Percentiles rank a stretch among this genome's conserved stretches.
Conservation (phyloP, 2,797 vertebrate genomes). For the Bradypodion ventrale region DNA sequence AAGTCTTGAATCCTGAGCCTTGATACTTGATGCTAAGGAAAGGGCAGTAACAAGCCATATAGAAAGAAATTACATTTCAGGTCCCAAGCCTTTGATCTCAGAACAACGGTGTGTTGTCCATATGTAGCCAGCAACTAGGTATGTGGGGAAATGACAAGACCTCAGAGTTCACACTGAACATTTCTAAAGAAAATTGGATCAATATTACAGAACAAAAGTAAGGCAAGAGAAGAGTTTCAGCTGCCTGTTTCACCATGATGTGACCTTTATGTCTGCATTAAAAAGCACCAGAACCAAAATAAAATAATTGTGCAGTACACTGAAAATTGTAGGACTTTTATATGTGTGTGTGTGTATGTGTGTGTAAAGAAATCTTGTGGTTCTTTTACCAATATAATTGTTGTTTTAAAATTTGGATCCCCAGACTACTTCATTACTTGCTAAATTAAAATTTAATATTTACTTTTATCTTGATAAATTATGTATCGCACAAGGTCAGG, state of each 20-base stretch:
- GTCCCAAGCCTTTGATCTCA: not conserved
- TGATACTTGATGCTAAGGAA: not conserved
- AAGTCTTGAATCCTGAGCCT: not conserved
- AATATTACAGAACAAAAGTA: not conserved
- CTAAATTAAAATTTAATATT: slow-evolving; percentile 31
- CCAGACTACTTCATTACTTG: not conserved
- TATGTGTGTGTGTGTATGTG: not conserved
- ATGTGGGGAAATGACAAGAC: not conserved
- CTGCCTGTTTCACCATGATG: not conserved
- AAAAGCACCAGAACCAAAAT: not conserved
- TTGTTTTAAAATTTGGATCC: not conserved
- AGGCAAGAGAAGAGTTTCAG: not conserved
- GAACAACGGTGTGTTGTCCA: not conserved
- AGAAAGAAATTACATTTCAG: not conserved
- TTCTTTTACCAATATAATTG: too few species aligned
- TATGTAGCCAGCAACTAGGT: not conserved
- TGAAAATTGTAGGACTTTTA: not conserved
- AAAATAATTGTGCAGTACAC: not conserved
- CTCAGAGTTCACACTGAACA: not conserved
- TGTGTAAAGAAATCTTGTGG: not conserved
- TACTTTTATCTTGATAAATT: slow-evolving; percentile 24
- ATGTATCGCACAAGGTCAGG: slow-evolving; percentile 30
- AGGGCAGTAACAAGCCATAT: not conserved
- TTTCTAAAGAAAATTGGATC: not conserved
- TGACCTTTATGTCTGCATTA: not conserved